phyloP scores from a whole-genome alignment of 1,140 invertebrate species.

The Drosophila setifemur region DNA sequence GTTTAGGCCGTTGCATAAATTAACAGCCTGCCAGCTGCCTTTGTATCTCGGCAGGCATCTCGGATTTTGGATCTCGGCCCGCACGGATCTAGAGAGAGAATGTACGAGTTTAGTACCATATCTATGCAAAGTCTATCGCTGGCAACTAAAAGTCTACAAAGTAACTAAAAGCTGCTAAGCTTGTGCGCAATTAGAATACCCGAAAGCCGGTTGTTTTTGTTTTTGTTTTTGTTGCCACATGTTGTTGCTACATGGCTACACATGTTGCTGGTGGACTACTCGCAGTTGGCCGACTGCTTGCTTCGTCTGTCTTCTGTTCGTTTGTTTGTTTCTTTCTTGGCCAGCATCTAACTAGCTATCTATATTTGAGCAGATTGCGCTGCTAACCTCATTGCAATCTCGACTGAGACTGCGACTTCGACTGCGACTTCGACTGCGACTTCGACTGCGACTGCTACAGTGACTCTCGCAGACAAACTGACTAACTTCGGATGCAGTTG shows the following conservation, averaged over 20 bases:
- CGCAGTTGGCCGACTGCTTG: conserved; percentile 18
- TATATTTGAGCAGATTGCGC: conserved; percentile 80
- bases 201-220: conserved; percentile 43
- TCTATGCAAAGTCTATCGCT: conserved; percentile 56
- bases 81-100: conserved; percentile 18
- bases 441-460: conserved; percentile 33
- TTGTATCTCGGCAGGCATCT: conserved; percentile 4
- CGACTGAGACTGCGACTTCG: conserved; percentile 41
- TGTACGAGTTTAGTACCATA: too few relatives aligned
- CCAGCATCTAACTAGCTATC: conserved; percentile 74
- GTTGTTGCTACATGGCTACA: conserved; percentile 72
- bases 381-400: conserved; percentile 76
- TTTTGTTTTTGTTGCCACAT: conserved; percentile 1
- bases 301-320: not conserved
- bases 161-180: conserved; percentile 78
- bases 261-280: conserved; percentile 57
- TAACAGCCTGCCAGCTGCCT: conserved; percentile 39
- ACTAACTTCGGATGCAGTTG: conserved; percentile 55
- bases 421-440: conserved; percentile 61
- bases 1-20: conserved; percentile 64
- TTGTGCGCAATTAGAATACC: conserved; percentile 78
- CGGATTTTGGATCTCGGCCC: too few relatives aligned
- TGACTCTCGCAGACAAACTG: conserved; percentile 68
- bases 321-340: conserved; percentile 42
- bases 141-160: conserved; percentile 78